Conservation (phyloP, 2,113 vertebrate genomes). For the Barbus barbus region DNA sequence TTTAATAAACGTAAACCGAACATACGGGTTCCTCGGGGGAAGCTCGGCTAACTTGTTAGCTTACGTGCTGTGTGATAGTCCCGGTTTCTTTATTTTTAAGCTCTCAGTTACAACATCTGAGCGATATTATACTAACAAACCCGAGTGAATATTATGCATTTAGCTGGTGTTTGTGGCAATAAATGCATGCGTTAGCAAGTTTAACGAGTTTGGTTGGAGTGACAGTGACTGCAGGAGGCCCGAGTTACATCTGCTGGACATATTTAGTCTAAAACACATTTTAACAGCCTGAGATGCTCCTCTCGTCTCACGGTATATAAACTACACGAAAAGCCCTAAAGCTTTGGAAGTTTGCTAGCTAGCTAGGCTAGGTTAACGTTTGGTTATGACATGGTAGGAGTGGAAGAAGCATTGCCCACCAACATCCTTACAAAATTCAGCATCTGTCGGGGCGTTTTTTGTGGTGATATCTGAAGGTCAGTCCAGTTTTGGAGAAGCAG, state of each 20-base stretch:
- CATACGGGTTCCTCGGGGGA: constrained; percentile 40
- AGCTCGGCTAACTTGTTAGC: constrained; percentile 26
- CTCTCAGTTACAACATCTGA: background rate
- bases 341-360: background rate
- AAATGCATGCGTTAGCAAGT: background rate
- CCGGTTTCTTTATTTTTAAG: background rate
- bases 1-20: constrained; percentile 1
- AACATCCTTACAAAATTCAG: background rate
- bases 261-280: background rate
- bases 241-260: background rate
- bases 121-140: background rate
- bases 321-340: background rate
- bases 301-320: background rate
- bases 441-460: background rate
- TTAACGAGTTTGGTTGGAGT: background rate
- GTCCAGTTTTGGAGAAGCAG: background rate
- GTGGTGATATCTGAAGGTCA: background rate
- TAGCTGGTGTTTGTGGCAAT: background rate
- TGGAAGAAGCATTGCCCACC: background rate
- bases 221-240: constrained; percentile 29
- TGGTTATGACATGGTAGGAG: constrained; percentile 6
- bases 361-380: no score
- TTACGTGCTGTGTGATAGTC: background rate
- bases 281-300: background rate
- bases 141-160: background rate